Base-by-base conservation (phyloP, 2,113 vertebrate genomes). In the Entosphenus tridentatus region DNA sequence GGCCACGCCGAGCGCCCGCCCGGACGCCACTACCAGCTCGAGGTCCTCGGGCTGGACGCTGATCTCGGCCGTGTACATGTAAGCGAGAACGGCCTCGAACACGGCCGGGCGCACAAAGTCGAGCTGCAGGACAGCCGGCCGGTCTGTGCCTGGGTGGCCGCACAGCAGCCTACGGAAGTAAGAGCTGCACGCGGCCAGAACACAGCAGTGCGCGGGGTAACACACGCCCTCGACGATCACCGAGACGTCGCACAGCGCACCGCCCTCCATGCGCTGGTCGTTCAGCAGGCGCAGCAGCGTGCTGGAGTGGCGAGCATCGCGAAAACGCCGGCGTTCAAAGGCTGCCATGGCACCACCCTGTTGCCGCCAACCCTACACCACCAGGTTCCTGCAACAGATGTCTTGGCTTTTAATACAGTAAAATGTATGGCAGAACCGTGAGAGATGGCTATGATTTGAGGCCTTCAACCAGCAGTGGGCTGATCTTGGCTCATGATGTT, bases 21-120 rank as follows among this genome's bases (percentile, higher is more conserved):
- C 93, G 0, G 91, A 96, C 54, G 91, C 96, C 89, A 96, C 96
- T 91, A 98, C 95, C 70, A 96, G 78, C 77, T 98, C 96, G 17
- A 96, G 87, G 72, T 98, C 91, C 72, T 87, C 87, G 72, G 91
- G 96, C 76, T 88, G 95, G 68, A 97, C 87, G 1, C 88, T 89
- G 74, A 97, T 96, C 78, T 87, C 93, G 1, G 90, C 84, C 0
- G 93, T 96, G 77, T 98, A 98, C 90, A 98, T 96, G 78, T 96
- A 98, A 78, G 93, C 95, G 69, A 96, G 76, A 70, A 98, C 90
- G 74, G 96, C 92, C 74, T 96, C 92, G 57, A 96, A 98, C 76
- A 96, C 96, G 68, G 93, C 90, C 0, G 90, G 91, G 71, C 89
- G 87, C 73, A 95, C 85, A 75, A 95, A 93, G 80, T 95, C 90